Evolutionary conservation across 37 sponge, comb jelly and placozoan species (phyloP), one percentile per base, ranked within the genome.

Genomic region (Chondrosia reniformis): DNA sequence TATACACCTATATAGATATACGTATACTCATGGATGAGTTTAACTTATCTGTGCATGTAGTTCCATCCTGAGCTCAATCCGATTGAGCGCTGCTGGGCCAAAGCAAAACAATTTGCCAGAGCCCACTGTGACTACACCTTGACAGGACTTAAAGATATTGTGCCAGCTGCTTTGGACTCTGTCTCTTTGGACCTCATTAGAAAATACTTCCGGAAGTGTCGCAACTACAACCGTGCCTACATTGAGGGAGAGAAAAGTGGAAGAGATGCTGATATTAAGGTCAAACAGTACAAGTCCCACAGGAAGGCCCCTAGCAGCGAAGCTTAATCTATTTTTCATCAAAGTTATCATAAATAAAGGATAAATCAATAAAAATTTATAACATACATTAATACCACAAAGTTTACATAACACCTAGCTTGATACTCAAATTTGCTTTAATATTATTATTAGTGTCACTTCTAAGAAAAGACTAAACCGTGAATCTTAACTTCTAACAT

Each of bases 51-150:
- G n/a, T n/a, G n/a, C n/a, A n/a, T n/a, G n/a, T n/a, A n/a, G 40
- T 77, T 57, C 45, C 82, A 81, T 45, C 67, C 72, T 34, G 82
- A 81, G 52, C 30, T 81, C 0, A 73, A 81, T 36, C 82, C 82
- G 6, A 81, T 81, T 3, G 82, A 81, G 58, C 22, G 82, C 1
- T 1, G 3, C 3, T 81, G 82, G 82, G 75, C 52, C 2, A 38
- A 34, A 22, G 63, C 61, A 1, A 82, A 82, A 41, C 45, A 25
- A 0, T 82, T 63, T 42, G 62, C 83, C 4, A 46, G 76, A 39
- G 17, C 12, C 33, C 62, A 82, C 49, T 82, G 83, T 59, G 64
- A 82, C 30, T 82, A 82, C 65, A 62, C 76, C 10, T 82, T 75
- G 43, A 0, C 46, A 1, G 64, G 75, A 25, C 12, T 82, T 12